These are phyloP conservation scores for Ochotona princeps DNA, from an alignment of 2,113 vertebrate species.

Conservation along the genomic window DNA sequence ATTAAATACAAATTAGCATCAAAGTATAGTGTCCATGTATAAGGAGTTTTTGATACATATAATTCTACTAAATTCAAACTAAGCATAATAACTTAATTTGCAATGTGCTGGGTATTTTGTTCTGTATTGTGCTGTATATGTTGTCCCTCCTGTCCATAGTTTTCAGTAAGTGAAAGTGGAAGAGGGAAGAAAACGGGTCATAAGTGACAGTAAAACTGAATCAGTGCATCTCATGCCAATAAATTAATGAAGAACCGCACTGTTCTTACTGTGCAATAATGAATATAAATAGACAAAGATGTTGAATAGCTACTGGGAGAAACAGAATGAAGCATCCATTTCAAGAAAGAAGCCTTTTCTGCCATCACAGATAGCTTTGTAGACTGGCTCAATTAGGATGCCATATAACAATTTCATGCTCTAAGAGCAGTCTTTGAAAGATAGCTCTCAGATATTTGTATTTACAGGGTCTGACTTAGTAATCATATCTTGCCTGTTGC, in stretches of 20 bases:
- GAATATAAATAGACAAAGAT: constrained; percentile 85
- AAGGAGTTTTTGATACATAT: not conserved
- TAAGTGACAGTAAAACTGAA: constrained; percentile 82
- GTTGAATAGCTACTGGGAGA: constrained; percentile 78
- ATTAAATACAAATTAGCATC: not conserved
- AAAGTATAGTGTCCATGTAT: constrained; percentile 14
- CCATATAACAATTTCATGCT: constrained; percentile 80
- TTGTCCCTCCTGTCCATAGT: constrained; percentile 67
- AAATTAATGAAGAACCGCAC: constrained; percentile 84
- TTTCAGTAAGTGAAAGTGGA: constrained; percentile 75
- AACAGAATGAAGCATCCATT: constrained; percentile 81
- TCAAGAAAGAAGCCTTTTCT: constrained; percentile 84
- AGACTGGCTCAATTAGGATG: constrained; percentile 79
- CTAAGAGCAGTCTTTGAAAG: constrained; percentile 73
- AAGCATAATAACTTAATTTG: constrained; percentile 35
- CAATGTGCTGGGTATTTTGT: constrained; percentile 58
- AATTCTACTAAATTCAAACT: constrained; percentile 63
- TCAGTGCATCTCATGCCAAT: constrained; percentile 81
- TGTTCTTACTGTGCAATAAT: constrained; percentile 85
- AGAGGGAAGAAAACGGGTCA: constrained; percentile 77
- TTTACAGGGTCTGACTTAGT: constrained; percentile 73
- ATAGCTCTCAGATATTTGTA: constrained; percentile 67
- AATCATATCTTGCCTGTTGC: constrained; percentile 62
- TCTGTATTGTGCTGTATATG: constrained; percentile 56
- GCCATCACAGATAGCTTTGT: constrained; percentile 82